Conservation (phyloP, 2,888 invertebrate species). For the Octonoba sinensis region DNA sequence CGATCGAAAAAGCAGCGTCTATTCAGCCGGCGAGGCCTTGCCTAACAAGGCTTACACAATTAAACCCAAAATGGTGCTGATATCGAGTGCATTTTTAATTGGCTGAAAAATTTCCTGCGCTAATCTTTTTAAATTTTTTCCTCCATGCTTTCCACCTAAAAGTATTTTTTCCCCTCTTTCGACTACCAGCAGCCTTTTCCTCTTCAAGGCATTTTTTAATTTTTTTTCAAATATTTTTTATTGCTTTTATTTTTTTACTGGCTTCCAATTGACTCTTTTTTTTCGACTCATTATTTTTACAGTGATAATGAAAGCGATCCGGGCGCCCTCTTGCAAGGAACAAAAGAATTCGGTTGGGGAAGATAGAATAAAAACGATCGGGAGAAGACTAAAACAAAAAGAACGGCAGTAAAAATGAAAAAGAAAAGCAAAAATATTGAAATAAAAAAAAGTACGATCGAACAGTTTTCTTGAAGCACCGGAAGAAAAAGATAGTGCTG, state of each 20-base stretch:
- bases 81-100: constrained; percentile 65
- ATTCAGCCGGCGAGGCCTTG: constrained; percentile 44
- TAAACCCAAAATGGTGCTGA: constrained; percentile 52
- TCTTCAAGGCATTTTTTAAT: constrained; percentile 2
- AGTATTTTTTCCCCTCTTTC: no score
- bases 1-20: constrained; percentile 57
- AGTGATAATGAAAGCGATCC: constrained; percentile 62
- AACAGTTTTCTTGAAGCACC: constrained; percentile 32
- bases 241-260: constrained; percentile 24
- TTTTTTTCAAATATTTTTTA: constrained; percentile 19
- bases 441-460: constrained; percentile 40
- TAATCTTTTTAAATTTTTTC: constrained; percentile 55
- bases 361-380: constrained; percentile 42
- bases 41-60: constrained; percentile 64
- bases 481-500: constrained; percentile 9
- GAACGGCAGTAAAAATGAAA: constrained; percentile 9
- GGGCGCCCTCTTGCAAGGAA: constrained; percentile 25
- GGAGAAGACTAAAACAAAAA: constrained; percentile 61
- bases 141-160: neutral
- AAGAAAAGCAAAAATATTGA: constrained; percentile 4
- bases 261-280: constrained; percentile 19
- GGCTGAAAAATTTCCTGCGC: constrained; percentile 63
- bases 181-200: neutral
- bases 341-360: constrained; percentile 39
- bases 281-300: constrained; percentile 59